Evolutionary conservation across 2,797 vertebrate species (phyloP).

Genomic region (Pachyuromys duprasi): DNA sequence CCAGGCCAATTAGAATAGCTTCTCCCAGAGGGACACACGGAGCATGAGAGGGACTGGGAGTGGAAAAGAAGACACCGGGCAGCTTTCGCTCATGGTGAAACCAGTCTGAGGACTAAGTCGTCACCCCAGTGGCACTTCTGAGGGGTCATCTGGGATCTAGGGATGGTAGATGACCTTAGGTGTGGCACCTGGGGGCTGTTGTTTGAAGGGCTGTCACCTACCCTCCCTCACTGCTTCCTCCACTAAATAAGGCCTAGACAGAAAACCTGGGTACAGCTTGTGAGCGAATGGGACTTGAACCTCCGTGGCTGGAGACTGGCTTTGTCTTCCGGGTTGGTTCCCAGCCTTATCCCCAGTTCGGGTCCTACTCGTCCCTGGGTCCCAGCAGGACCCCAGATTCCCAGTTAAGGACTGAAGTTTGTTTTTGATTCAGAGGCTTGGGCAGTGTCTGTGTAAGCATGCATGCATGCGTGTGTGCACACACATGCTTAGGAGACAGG

Average conservation of each 20-base stretch:
- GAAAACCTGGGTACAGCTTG: neutral
- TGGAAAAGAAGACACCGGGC: accelerated
- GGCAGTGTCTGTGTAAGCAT: accelerated
- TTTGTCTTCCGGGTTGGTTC: neutral
- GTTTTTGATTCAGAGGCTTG: neutral
- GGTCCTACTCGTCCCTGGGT: neutral
- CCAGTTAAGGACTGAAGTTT: neutral
- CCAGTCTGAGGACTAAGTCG: neutral
- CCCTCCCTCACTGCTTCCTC: too few species aligned
- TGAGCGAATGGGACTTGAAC: neutral
- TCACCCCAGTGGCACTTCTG: neutral
- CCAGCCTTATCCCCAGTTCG: neutral
- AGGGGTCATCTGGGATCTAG: neutral
- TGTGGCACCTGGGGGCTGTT: neutral
- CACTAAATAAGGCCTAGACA: neutral
- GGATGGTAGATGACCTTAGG: neutral
- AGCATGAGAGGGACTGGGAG: too few species aligned
- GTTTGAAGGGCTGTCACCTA: neutral
- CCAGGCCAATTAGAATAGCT: neutral
- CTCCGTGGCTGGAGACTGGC: neutral
- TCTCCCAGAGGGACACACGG: neutral
- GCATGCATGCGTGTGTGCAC: neutral
- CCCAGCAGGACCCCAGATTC: neutral
- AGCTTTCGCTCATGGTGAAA: neutral
- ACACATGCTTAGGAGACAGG: neutral